Base-by-base conservation (phyloP, 2,113 vertebrate genomes). In the Tragelaphus scriptus region DNA sequence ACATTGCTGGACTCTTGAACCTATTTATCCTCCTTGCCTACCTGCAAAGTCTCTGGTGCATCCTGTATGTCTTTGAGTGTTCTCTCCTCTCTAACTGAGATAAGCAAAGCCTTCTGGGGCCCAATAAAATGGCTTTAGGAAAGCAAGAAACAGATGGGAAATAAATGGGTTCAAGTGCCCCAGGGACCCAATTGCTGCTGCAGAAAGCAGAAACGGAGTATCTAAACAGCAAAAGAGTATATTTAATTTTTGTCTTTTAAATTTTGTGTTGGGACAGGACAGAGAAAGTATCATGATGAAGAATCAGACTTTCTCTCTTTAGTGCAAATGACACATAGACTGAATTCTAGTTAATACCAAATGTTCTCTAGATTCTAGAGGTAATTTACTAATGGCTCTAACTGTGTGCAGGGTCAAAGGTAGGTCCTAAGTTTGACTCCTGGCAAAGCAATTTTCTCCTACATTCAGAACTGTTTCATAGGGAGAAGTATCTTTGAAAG, bases 101-200 rank as follows among this genome's bases (percentile, higher is more conserved):
- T 85, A 95, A 81, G 5, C 5, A 56, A 96, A 96, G 68, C 95
- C 97, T 98, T 98, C 94, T 94, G 96, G 84, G 92, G 90, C 96
- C 80, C 77, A 93, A 93, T 97, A 97, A 97, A 97, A 88, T 94
- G 98, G 79, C 63, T 92, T 98, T 94, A 97, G 94, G 88, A 97
- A 97, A 80, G 81, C 81, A 97, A 97, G 93, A 97, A 98, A 97
- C 97, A 97, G 97, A 98, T 98, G 97, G 97, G 96, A 97, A 98
- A 97, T 96, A 98, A 98, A 97, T 97, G 97, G 88, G 51, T 63
- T 97, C 95, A 89, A 82, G 97, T 82, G 68, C 90, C 96, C 95
- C 63, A 1, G 91, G 84, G 55, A 1, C 85, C 81, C 28, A 5
- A 98, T 58, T 71, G 61, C 82, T 61, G 79, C 55, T 93, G 68